phyloP scores from a whole-genome alignment of 2,888 invertebrate species.

The Rhagium mordax region DNA sequence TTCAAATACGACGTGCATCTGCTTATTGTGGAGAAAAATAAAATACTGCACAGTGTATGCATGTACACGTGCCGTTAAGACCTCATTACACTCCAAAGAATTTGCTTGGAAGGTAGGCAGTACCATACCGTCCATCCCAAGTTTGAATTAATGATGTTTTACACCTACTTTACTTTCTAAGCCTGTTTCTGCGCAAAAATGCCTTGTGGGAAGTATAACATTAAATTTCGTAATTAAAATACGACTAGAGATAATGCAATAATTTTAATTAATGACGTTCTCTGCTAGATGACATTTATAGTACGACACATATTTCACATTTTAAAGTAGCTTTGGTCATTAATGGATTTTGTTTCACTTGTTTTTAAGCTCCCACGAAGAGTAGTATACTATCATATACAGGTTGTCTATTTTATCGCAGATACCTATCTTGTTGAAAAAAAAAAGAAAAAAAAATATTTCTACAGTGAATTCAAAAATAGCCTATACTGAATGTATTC shows the following conservation, averaged over 20 bases:
- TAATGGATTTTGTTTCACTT: constrained; percentile 14
- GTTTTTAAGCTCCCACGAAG: background rate
- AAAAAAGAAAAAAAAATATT: too few relatives aligned
- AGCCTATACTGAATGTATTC: too few relatives aligned
- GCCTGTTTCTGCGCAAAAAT: constrained; percentile 55
- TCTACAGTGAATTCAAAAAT: too few relatives aligned
- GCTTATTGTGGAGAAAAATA: constrained; percentile 48
- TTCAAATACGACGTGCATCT: constrained; percentile 47
- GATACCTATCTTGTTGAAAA: too few relatives aligned
- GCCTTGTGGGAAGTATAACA: constrained; percentile 57
- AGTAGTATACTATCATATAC: background rate
- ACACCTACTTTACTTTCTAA: constrained; percentile 61
- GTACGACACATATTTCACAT: constrained; percentile 19
- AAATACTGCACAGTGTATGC: too few relatives aligned
- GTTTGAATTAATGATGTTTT: constrained; percentile 56
- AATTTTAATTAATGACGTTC: constrained; percentile 39
- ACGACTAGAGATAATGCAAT: constrained; percentile 40
- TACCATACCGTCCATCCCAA: constrained; percentile 43
- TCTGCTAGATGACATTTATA: constrained; percentile 38
- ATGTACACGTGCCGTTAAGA: constrained; percentile 48
- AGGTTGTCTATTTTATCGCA: too few relatives aligned
- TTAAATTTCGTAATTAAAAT: constrained; percentile 57
- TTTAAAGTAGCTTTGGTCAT: constrained; percentile 21
- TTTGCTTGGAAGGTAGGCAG: constrained; percentile 44
- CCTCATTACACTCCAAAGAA: constrained; percentile 42